Conservation (phyloP, 2,797 vertebrate species). For the Gastrophryne carolinensis region DNA sequence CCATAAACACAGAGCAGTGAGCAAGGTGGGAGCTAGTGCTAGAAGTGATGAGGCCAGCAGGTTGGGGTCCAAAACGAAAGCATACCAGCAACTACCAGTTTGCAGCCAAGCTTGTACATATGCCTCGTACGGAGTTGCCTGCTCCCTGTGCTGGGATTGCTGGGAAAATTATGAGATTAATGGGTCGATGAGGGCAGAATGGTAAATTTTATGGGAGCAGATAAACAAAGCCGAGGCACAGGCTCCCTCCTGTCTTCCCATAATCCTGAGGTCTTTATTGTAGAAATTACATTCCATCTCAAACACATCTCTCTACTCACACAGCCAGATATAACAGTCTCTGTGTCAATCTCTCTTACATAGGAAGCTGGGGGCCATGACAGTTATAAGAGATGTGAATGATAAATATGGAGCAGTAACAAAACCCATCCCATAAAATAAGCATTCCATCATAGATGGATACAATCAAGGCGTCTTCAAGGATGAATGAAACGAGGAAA, state of each 20-base stretch:
- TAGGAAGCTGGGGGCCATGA: background rate
- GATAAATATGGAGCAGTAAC: background rate
- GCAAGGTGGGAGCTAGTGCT: too few relatives aligned
- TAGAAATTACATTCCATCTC: slow-evolving; percentile 2
- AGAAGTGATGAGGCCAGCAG: too few relatives aligned
- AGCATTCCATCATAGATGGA: background rate
- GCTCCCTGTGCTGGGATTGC: slow-evolving; percentile 20
- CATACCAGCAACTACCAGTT: background rate
- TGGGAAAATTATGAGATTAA: slow-evolving; percentile 8
- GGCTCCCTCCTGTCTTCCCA: background rate
- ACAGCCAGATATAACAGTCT: background rate
- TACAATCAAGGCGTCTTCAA: background rate
- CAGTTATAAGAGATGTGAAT: background rate
- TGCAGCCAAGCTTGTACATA: background rate
- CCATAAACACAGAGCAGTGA: too few relatives aligned
- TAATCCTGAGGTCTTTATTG: background rate
- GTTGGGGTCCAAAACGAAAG: too few relatives aligned
- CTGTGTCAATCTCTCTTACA: too few relatives aligned
- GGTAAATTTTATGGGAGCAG: background rate
- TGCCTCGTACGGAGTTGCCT: too few relatives aligned
- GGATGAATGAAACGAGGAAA: too few relatives aligned
- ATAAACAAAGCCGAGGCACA: slow-evolving; percentile 7
- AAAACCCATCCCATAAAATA: background rate
- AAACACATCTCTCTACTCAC: background rate
- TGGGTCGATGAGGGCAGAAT: background rate